A percentile compares a stretch with the other conserved stretches of the same genome.
Conservation (phyloP, 37 sponge, comb jelly and placozoan genomes). For the Agelas oroides region DNA sequence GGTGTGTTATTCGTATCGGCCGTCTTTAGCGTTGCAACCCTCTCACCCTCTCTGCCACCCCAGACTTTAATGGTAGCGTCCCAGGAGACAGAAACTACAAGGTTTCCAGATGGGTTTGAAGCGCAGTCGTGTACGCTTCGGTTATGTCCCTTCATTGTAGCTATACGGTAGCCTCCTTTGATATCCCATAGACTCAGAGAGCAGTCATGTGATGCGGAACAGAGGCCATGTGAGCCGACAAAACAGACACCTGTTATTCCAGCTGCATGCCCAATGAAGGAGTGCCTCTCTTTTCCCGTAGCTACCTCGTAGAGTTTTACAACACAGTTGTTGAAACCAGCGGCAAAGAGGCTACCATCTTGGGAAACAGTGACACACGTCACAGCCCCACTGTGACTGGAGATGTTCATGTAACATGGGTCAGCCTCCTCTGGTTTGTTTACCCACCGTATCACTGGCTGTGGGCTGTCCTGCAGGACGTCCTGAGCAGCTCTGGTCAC, state of each 20-base stretch:
- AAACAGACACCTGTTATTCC: conserved; percentile 81
- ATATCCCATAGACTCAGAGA: conserved; percentile 92
- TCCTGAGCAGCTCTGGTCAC: conserved; percentile 46
- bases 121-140: conserved; percentile 70
- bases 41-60: conserved; percentile 68
- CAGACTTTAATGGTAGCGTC: conserved; percentile 80
- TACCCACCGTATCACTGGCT: conserved; percentile 66
- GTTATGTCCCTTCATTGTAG: conserved; percentile 76
- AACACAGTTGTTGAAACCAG: conserved; percentile 78
- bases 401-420: conserved; percentile 79
- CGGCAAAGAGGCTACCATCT: conserved; percentile 69
- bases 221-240: conserved; percentile 66
- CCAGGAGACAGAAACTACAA: conserved; percentile 84
- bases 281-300: conserved; percentile 77
- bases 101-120: conserved; percentile 63
- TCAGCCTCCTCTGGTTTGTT: conserved; percentile 70
- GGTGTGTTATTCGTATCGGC: conserved; percentile 67
- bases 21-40: conserved; percentile 23
- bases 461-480: conserved; percentile 20
- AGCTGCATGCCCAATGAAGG: conserved; percentile 88
- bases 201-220: conserved; percentile 85
- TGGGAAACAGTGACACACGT: conserved; percentile 74
- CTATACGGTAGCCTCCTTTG: conserved; percentile 72
- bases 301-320: conserved; percentile 77
- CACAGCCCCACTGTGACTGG: conserved; percentile 46